Conservation (phyloP, 1,140 invertebrate genomes). For the Macrotrachela quadricornifera region DNA sequence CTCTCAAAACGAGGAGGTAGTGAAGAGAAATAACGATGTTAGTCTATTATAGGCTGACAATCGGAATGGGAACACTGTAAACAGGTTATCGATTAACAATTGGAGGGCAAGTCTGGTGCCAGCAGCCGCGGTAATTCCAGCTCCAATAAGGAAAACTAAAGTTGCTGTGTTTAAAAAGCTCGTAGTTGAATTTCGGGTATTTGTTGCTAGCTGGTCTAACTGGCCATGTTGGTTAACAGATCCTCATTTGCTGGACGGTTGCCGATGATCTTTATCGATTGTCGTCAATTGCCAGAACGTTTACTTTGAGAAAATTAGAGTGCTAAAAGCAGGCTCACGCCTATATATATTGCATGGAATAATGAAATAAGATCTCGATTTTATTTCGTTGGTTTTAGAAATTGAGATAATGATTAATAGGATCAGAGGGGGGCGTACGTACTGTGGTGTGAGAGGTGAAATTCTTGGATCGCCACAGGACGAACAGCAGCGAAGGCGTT, state of each 20-base stretch:
- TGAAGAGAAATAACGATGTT: slow-evolving; percentile 68
- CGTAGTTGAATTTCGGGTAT: slow-evolving; percentile 25
- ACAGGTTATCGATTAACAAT: slow-evolving; percentile 60
- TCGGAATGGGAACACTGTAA: slow-evolving; percentile 72
- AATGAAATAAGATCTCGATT: slow-evolving; percentile 58
- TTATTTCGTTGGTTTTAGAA: slow-evolving; percentile 37
- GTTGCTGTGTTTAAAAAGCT: slow-evolving; percentile 35
- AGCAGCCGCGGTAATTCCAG: slow-evolving; percentile 67
- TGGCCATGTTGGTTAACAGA: slow-evolving; percentile 27
- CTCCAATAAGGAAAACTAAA: slow-evolving; percentile 70
- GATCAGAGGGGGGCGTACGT: slow-evolving; percentile 30
- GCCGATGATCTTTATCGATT: slow-evolving; percentile 26
- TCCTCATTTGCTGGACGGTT: slow-evolving; percentile 17
- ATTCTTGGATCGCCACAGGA: slow-evolving; percentile 53
- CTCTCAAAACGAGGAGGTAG: slow-evolving; percentile 49
- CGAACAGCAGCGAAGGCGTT: slow-evolving; percentile 52
- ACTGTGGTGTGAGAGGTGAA: slow-evolving; percentile 18
- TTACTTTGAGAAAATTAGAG: slow-evolving; percentile 62
- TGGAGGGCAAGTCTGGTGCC: slow-evolving; percentile 75
- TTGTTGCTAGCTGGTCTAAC: not conserved
- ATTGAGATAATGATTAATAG: slow-evolving; percentile 48
- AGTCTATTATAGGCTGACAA: slow-evolving; percentile 52
- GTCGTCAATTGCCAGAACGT: slow-evolving; percentile 31
- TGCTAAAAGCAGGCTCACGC: slow-evolving; percentile 51
- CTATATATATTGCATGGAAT: slow-evolving; percentile 59